These are phyloP conservation scores for Philaenus spumarius DNA, from an alignment of 1,140 invertebrate species.

Conservation along the genomic window DNA sequence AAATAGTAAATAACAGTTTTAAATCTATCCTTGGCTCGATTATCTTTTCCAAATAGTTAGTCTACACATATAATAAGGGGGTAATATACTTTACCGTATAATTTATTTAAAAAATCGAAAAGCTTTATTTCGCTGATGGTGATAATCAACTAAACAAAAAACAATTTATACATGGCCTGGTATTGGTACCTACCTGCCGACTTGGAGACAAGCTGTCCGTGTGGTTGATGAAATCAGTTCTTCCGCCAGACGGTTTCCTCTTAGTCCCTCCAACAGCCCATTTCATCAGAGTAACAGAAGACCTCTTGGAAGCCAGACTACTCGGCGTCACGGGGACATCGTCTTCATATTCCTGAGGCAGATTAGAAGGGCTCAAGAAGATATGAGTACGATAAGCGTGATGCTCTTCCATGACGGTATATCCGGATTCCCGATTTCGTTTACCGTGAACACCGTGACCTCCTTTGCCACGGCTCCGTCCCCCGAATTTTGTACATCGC, in stretches of 20 bases:
- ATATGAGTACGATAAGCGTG: slow-evolving; percentile 69
- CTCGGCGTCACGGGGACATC: slow-evolving; percentile 41
- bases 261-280: slow-evolving; percentile 39
- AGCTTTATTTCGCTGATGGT: too few relatives aligned
- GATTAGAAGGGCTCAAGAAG: slow-evolving; percentile 57
- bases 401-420: slow-evolving; percentile 64
- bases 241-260: slow-evolving; percentile 37
- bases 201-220: slow-evolving; percentile 24
- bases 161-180: too few relatives aligned
- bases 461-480: slow-evolving; percentile 43
- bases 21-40: too few relatives aligned
- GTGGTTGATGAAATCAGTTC: slow-evolving; percentile 29
- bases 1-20: too few relatives aligned
- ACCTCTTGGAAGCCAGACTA: slow-evolving; percentile 40
- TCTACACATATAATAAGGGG: too few relatives aligned
- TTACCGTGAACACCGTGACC: slow-evolving; percentile 47
- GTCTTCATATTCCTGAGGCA: slow-evolving; percentile 31
- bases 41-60: too few relatives aligned
- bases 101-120: too few relatives aligned
- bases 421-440: slow-evolving; percentile 54
- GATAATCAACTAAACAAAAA: too few relatives aligned
- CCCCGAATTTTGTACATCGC: slow-evolving; percentile 39
- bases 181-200: slow-evolving; percentile 21
- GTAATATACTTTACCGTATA: too few relatives aligned
- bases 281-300: slow-evolving; percentile 41